Evolutionary conservation across 2,113 vertebrate genomes (phyloP), one percentile per base, ranked within the genome.

Genomic region (Microcebus lehilahytsara): DNA sequence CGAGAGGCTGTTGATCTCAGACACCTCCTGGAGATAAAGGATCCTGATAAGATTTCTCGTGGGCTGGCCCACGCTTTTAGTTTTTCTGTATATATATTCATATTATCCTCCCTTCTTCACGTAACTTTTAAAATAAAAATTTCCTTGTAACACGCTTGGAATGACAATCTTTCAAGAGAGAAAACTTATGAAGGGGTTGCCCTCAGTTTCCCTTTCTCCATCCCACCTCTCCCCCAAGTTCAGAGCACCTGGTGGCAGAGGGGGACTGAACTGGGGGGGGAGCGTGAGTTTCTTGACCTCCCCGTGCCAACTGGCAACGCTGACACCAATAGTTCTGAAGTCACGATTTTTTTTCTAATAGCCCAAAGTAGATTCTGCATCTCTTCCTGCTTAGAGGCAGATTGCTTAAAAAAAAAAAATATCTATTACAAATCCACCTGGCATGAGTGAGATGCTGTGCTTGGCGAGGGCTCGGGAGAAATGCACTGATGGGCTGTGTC

Each of bases 401-500:
- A 40, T 67, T 51, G 71, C 60, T 62, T 79, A 40, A 16, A 42
- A 53, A 78, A 16, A 42, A 53, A 78, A 62, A 51, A 16, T 5
- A 11, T 22, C 37, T 30, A 13, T 22, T 72, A 40, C 58, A 30
- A 46, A 46, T 9, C 46, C 3, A 12, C 27, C 10, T 32, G 27
- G 9, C 17, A 0, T 14, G 30, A 74, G 14, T 5, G 19, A 86
- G 91, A 20, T 42, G 20, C 49, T 75, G 23, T 49, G 14, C n/a
- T 49, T 51, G 25, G 25, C 11, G 64, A 51, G 30, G 27, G 14
- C n/a, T 40, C 46, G 14, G 51, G 5, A 84, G 20, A 20, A 32
- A 66, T 3, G 4, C 2, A 4, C 6, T 0, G n/a, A 11, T 10
- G 74, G 66, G 4, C n/a, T 3, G 3, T 9, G 34, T 4, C 46